Percentiles rank a stretch among this genome's conserved stretches.
Evolutionary conservation across 2,888 invertebrate genomes (phyloP).

Genomic region (Morpho achilles): DNA sequence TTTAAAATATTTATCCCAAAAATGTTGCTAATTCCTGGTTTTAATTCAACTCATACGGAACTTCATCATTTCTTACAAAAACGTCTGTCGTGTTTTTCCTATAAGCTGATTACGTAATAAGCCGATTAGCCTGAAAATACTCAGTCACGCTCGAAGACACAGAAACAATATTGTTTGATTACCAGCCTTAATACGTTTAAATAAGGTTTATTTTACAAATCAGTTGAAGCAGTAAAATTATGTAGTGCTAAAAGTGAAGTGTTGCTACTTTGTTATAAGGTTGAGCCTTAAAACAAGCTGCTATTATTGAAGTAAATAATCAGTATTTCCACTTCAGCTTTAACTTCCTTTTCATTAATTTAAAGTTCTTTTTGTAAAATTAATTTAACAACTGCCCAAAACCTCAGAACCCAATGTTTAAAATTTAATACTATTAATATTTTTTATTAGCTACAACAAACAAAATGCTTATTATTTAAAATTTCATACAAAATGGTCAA

Average conservation of each 20-base stretch:
- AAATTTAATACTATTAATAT: no score
- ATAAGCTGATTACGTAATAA: slow-evolving; percentile 24
- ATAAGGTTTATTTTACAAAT: background rate
- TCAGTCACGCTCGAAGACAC: slow-evolving; percentile 12
- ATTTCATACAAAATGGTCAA: no score
- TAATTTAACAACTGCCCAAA: no score
- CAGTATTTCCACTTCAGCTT: no score
- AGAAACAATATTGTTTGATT: background rate
- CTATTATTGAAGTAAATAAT: background rate
- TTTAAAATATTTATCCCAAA: background rate
- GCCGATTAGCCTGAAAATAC: slow-evolving; percentile 22
- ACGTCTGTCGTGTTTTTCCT: slow-evolving; percentile 21
- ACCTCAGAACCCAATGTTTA: no score
- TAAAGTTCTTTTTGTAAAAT: no score
- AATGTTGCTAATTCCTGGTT: background rate
- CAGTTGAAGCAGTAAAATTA: background rate
- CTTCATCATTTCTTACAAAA: slow-evolving; percentile 20
- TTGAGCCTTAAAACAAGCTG: background rate
- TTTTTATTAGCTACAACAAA: no score
- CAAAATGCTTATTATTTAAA: no score
- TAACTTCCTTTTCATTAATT: no score
- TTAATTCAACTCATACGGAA: slow-evolving; percentile 11
- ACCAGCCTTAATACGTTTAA: background rate
- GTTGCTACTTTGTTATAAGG: slow-evolving; percentile 8
- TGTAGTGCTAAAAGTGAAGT: slow-evolving; percentile 6